Evolutionary conservation across 2,113 vertebrate species (phyloP), one percentile per base, ranked within the genome.

Genomic region (Microcebus ravelobensis): DNA sequence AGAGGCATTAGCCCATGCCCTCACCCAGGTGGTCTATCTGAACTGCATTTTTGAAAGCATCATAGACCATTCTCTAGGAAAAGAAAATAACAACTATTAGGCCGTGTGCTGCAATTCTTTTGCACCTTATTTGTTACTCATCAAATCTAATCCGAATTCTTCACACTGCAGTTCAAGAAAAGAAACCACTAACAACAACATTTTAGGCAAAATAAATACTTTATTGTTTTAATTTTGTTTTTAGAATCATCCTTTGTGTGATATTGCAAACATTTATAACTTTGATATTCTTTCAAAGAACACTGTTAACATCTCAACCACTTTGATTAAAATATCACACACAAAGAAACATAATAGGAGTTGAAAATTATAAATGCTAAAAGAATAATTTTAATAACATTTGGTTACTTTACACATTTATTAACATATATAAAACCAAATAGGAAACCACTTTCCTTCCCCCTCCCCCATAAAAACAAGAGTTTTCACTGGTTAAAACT

Each of bases 161-260:
- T 96, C 94, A 77, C 31, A n/a, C 31, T 95, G 63, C n/a, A 94
- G 59, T 86, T 95, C 12, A 91, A 96, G 73, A 87, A 96, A 98
- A 96, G 87, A 95, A 96, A 76, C 34, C 88, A 95, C 81, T 80
- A 73, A 97, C 93, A 73, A 97, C 93, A 97, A 91, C 84, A 95
- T 83, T 83, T 98, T 99, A 99, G 97, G 98, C 98, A 99, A 99
- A 99, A 99, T 99, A 99, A 99, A 99, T 99, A 99, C 97, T 99
- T 99, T 99, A 99, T 99, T 99, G 98, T 98, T 98, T 98, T 98
- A 98, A 98, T 98, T 97, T 97, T 87, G 87, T 96, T 92, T 96
- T 97, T 97, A 98, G 98, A 98, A 99, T 98, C 98, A 98, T 97
- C 97, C 97, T 98, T 99, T 98, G 96, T 98, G 97, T 98, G 97